A percentile compares a stretch with the other conserved stretches of the same genome.
These are phyloP conservation scores for Xenentodon cancila DNA, from an alignment of 2,797 vertebrate species.

Conservation along the genomic window DNA sequence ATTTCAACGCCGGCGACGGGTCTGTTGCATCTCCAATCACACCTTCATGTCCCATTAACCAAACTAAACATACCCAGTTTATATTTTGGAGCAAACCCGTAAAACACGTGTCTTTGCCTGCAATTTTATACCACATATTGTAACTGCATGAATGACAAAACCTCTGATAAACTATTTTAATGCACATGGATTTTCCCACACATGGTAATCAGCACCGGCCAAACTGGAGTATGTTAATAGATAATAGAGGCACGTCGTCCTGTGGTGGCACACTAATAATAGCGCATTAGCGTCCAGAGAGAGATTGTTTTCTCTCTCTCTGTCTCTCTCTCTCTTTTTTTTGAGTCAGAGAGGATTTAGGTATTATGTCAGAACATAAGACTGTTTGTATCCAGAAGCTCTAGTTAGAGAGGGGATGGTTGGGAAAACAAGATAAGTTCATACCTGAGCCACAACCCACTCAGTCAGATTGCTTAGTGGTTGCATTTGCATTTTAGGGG, in stretches of 20 bases:
- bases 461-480: conserved; percentile 11
- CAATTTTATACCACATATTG: conserved; percentile 51
- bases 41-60: conserved; percentile 42
- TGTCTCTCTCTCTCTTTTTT: conserved; percentile 32
- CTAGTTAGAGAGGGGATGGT: conserved; percentile 39
- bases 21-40: conserved; percentile 22
- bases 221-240: conserved; percentile 76
- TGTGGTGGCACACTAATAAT: conserved; percentile 76
- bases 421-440: conserved; percentile 58
- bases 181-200: conserved; percentile 75
- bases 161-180: conserved; percentile 75
- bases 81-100: not conserved
- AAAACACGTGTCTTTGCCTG: not conserved
- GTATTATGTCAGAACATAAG: conserved; percentile 44
- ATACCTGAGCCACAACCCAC: conserved; percentile 51
- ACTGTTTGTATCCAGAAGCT: conserved; percentile 42
- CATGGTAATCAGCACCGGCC: conserved; percentile 65
- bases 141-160: conserved; percentile 69
- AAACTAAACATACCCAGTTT: conserved; percentile 16
- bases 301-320: conserved; percentile 9
- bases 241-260: conserved; percentile 76
- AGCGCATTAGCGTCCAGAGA: conserved; percentile 60
- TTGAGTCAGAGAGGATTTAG: conserved; percentile 66
- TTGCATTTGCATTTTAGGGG: conserved; percentile 46
- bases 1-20: conserved; percentile 32